These are phyloP conservation scores for Trachops cirrhosus DNA, from an alignment of 2,797 vertebrate species.

Conservation along the genomic window DNA sequence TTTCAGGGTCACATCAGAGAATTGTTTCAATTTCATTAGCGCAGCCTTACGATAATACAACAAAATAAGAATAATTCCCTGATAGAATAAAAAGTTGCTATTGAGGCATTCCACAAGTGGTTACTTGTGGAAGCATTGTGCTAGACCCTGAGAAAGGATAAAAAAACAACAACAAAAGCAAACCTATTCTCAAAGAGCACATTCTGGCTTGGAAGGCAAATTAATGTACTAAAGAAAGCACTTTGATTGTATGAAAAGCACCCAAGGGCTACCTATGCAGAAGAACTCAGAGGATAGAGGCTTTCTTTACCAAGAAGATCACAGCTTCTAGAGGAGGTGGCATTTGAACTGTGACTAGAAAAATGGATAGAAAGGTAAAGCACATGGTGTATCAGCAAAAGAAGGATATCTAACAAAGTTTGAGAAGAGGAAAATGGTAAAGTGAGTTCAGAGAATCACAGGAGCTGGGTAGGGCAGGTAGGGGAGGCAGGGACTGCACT, in stretches of 20 bases:
- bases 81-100: not conserved
- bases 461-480: not conserved
- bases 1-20: not conserved
- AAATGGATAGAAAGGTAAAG: not conserved
- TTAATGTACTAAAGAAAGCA: not conserved
- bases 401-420: not conserved
- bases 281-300: not conserved
- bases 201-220: conserved; percentile 22
- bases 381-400: not conserved
- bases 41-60: conserved; percentile 8
- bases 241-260: not conserved
- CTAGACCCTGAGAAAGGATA: not conserved
- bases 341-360: conserved; percentile 22
- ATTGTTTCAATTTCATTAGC: conserved; percentile 26
- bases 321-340: not conserved
- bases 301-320: not conserved
- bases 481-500: not conserved
- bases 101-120: not conserved
- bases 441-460: not conserved
- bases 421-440: not conserved
- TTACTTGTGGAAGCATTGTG: not conserved
- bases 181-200: not conserved
- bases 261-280: not conserved
- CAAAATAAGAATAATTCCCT: not conserved
- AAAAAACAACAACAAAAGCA: not conserved